Conservation (phyloP, 2,888 invertebrate species). For the Orthosia gothica region DNA sequence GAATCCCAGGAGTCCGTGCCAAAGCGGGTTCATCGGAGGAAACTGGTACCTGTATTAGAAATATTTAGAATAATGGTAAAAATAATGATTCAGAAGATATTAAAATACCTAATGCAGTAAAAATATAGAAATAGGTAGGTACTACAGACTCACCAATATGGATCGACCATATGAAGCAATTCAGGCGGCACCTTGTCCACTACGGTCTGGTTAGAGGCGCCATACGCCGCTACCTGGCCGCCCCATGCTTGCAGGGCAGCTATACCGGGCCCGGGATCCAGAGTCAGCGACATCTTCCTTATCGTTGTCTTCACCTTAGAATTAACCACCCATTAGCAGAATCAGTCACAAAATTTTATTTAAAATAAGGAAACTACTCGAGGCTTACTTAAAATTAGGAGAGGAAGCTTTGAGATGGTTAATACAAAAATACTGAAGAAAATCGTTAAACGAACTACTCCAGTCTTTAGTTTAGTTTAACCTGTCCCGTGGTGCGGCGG, state of each 20-base stretch:
- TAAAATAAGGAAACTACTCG: slow-evolving; percentile 8
- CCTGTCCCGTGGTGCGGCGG: slow-evolving; percentile 85
- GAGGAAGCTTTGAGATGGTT: slow-evolving; percentile 85
- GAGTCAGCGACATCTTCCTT: slow-evolving; percentile 83
- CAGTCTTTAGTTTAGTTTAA: slow-evolving; percentile 88
- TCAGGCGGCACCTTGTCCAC: slow-evolving; percentile 95
- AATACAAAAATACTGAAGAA: slow-evolving; percentile 91
- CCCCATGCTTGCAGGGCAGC: slow-evolving; percentile 89
- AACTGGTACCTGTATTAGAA: slow-evolving; percentile 94
- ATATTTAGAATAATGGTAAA: background rate
- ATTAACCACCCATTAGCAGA: slow-evolving; percentile 32
- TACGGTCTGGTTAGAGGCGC: slow-evolving; percentile 94
- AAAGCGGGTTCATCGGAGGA: slow-evolving; percentile 97
- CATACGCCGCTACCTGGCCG: slow-evolving; percentile 87
- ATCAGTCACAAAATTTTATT: slow-evolving; percentile 2
- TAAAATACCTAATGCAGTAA: background rate
- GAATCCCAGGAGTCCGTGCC: slow-evolving; percentile 96
- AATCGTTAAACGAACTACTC: slow-evolving; percentile 91
- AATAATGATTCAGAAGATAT: too few relatives aligned
- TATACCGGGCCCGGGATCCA: slow-evolving; percentile 87
- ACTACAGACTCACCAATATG: slow-evolving; percentile 93
- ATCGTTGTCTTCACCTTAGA: slow-evolving; percentile 70
- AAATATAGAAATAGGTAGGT: too few relatives aligned
- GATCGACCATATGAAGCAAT: slow-evolving; percentile 94
- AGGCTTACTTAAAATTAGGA: slow-evolving; percentile 78